Conservation (phyloP, 2,113 vertebrate genomes). For the Reinhardtius hippoglossoides region DNA sequence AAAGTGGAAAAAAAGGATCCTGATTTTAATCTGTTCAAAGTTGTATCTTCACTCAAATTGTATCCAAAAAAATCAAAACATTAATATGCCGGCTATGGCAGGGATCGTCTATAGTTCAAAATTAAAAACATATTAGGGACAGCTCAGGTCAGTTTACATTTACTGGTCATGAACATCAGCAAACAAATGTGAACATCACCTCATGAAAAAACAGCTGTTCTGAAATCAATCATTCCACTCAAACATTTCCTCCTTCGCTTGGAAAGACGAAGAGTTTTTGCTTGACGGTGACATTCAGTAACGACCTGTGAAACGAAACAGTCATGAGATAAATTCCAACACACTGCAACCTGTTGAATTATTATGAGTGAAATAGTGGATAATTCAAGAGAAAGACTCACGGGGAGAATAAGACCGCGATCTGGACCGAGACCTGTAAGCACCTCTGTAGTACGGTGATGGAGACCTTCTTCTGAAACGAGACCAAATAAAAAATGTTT, state of each 20-base stretch:
- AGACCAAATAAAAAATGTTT: not conserved
- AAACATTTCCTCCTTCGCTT: constrained; percentile 23
- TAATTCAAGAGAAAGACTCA: constrained; percentile 79
- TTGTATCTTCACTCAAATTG: constrained; percentile 15
- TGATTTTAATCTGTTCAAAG: constrained; percentile 65
- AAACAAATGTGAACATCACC: constrained; percentile 2
- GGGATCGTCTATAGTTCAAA: constrained; percentile 33
- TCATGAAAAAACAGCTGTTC: constrained; percentile 22
- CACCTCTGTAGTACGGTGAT: constrained; percentile 93
- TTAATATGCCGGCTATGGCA: constrained; percentile 30
- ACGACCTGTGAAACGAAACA: constrained; percentile 72
- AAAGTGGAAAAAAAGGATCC: constrained; percentile 45
- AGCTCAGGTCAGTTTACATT: constrained; percentile 13
- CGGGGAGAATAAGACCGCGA: constrained; percentile 96
- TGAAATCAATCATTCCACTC: constrained; percentile 4
- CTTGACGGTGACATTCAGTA: constrained; percentile 68
- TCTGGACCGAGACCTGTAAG: constrained; percentile 93
- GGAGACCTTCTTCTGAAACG: constrained; percentile 91
- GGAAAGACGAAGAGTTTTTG: constrained; percentile 6
- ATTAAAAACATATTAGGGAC: constrained; percentile 37
- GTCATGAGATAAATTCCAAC: not conserved
- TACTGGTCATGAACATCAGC: constrained; percentile 31
- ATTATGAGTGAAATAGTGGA: not conserved
- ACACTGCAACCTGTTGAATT: not conserved
- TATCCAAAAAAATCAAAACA: constrained; percentile 52